Evolutionary conservation across 2,113 vertebrate species (phyloP), one percentile per base, ranked within the genome.

Genomic region (Stigmatopora argus): DNA sequence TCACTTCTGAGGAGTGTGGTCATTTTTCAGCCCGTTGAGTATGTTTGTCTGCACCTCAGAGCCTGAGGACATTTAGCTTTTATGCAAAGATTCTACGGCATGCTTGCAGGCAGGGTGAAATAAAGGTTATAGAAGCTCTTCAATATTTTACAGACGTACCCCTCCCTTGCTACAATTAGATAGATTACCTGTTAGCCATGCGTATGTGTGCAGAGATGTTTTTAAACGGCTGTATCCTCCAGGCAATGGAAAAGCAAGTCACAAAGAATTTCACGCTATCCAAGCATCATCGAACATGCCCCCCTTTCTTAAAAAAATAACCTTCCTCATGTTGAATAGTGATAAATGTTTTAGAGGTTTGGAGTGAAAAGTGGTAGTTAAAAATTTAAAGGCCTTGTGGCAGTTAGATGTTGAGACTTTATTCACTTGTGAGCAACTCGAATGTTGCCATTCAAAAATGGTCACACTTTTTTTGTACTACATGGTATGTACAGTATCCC

Each of bases 121-220:
- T 88, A 80, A 91, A 95, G 96, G 95, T 96, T 95, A 95, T 83
- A 73, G 91, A 90, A 87, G 84, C 92, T 92, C 89, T 92, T 94
- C 85, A 94, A 93, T 95, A 91, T 95, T 95, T 95, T 93, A 95
- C 89, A 91, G 83, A 89, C 90, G 91, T 92, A 92, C 91, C 93
- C 90, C 90, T 93, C 93, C 90, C 83, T 89, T 89, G 85, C 90
- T 89, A 90, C 95, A 96, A 99, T 98, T 97, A 97, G 94, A 92
- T 93, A 94, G 91, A 96, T 98, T 97, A 97, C 94, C 94, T 95
- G 94, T 93, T 94, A 94, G 92, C 91, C 90, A 93, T 91, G 93
- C 91, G 89, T 80, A 88, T 88, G 83, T 92, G 89, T 91, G 87
- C 91, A 86, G 91, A 93, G 89, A 88, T 92, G 84, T 92, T 94